Evolutionary conservation across 2,888 invertebrate genomes (phyloP), one percentile per base, ranked within the genome.

Genomic region (Mesoligia furuncula): DNA sequence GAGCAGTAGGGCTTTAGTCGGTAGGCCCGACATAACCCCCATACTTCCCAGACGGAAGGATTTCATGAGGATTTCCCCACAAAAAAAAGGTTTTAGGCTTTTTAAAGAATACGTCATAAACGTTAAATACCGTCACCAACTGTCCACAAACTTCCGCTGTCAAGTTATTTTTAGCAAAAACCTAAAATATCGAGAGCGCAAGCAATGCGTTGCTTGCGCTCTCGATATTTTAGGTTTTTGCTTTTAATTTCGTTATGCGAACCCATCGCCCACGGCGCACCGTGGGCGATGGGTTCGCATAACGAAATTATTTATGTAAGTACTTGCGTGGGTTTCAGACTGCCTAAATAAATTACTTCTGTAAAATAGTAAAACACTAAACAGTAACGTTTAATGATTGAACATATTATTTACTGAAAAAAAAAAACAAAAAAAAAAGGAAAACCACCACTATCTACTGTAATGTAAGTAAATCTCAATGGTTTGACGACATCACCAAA

Each of bases 241-340:
- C n/a, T n/a, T n/a, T n/a, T n/a, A n/a, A n/a, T n/a, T n/a, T n/a
- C n/a, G n/a, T n/a, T n/a, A n/a, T n/a, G n/a, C n/a, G n/a, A n/a
- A n/a, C n/a, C n/a, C n/a, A n/a, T n/a, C n/a, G n/a, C n/a, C n/a
- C n/a, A n/a, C n/a, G n/a, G n/a, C 74, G 59, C 42, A 27, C 8
- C 31, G 81, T 77, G 68, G 78, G 77, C 71, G 72, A 39, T 5
- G 69, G 69, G 76, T 48, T 54, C 31, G 45, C 64, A 2, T 42
- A 68, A 57, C 67, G 31, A 71, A 80, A 82, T 71, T 36, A 81
- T 31, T 82, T 76, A n/a, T n/a, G n/a, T n/a, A n/a, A n/a, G n/a
- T 76, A 68, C 71, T 48, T 57, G 69, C 79, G 66, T 62, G 79
- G 79, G 83, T 61, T 70, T 39, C 62, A 36, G 42, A 61, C 78